Evolutionary conservation across 1,140 invertebrate genomes (phyloP).

Genomic region (Lordiphosa stackelbergi): DNA sequence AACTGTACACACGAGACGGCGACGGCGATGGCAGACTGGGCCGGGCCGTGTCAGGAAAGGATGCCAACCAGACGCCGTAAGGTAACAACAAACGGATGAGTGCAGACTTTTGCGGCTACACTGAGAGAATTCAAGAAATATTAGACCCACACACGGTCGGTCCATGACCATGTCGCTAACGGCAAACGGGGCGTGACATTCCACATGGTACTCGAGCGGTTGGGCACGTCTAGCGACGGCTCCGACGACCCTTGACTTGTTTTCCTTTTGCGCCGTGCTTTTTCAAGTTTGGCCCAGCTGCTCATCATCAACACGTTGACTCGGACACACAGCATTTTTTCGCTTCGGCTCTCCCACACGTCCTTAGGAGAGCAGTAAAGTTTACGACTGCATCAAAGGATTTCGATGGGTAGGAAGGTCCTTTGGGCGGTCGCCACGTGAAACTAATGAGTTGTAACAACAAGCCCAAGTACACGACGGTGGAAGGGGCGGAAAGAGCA

Average conservation of each 20-base stretch:
- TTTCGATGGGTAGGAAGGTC: slow-evolving; percentile 16
- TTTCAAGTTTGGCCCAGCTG: slow-evolving; percentile 12
- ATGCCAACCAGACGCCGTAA: not conserved
- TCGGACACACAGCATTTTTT: slow-evolving; percentile 2
- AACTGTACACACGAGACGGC: slow-evolving; percentile 18
- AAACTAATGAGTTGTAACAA: slow-evolving; percentile 67
- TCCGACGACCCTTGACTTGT: slow-evolving; percentile 60
- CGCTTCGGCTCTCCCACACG: not conserved
- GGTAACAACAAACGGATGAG: not conserved
- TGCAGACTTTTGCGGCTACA: not conserved
- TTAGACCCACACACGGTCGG: too few relatives aligned
- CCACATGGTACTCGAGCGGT: slow-evolving; percentile 9
- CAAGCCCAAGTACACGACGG: slow-evolving; percentile 47
- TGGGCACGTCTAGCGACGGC: slow-evolving; percentile 58
- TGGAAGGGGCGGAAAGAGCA: too few relatives aligned
- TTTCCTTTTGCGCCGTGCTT: slow-evolving; percentile 36
- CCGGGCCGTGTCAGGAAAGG: slow-evolving; percentile 1
- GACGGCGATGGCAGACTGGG: not conserved
- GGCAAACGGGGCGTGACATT: slow-evolving; percentile 6
- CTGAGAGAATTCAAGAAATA: not conserved
- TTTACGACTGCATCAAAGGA: slow-evolving; percentile 65
- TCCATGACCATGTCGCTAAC: too few relatives aligned
- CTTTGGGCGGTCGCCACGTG: slow-evolving; percentile 25
- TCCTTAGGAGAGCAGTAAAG: slow-evolving; percentile 40
- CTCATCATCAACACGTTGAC: slow-evolving; percentile 35